Base-by-base conservation (phyloP, 1,140 invertebrate genomes). In the Scaptomyza graminum region DNA sequence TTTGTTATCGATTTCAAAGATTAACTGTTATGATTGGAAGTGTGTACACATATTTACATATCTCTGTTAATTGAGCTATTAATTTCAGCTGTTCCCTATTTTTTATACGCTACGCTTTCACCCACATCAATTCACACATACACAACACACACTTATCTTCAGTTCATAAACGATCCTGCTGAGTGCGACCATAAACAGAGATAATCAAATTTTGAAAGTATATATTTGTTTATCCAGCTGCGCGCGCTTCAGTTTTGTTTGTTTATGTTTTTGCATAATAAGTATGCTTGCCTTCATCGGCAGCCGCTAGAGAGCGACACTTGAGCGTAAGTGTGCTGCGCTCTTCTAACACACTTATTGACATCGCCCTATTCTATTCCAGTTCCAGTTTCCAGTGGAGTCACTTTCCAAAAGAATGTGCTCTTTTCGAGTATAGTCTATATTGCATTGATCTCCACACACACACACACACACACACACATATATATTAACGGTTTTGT, bases 71-170 rank as follows among this genome's bases (percentile, higher is more conserved):
- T 56, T 70, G 9, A 39, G 25, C 47, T 65, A 49, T 70, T 51
- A 51, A 34, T 37, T 67, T 44, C 25, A 6, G 4, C 15, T 47
- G 39, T 46, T 22, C 22, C 47, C 9, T 44, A n/a, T 51, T 13
- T 22, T 66, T 15, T 15, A 37, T 12, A 31, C 39, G 46, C 11
- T 16, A 1, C 41, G 51, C 51, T 43, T 39, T 65, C 41, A 59
- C 68, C 68, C 62, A 52, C 54, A 59, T 71, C 62, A 71, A n/a
- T 71, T 71, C 62, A 66, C 68, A 71, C 68, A 31, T 11, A 37
- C 37, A 43, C 37, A 46, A 37, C 37, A 43, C 37, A 46, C 12
- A 43, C 60, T 43, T 41, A 12, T n/a, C 51, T 70, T 70, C 51
- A 43, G 22, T 54, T 68, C 39, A 56, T 37, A 37, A 65, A 56